phyloP scores from a whole-genome alignment of 2,113 vertebrate genomes.

The Oplegnathus fasciatus region DNA sequence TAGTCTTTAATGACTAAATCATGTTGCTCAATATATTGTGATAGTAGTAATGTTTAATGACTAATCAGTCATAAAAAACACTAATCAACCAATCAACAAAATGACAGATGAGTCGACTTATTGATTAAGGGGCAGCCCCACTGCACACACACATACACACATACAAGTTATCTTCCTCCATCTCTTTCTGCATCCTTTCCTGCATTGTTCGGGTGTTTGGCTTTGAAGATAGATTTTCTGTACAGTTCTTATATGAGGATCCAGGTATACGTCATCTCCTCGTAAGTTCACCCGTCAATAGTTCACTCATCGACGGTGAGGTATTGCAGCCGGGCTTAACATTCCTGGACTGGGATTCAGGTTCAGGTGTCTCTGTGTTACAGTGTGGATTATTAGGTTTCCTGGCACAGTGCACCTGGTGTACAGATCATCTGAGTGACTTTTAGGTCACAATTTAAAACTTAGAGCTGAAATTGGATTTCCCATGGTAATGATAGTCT shows the following conservation, averaged over 20 bases:
- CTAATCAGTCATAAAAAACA: not conserved
- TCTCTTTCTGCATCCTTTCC: not conserved
- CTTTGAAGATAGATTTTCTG: constrained; percentile 8
- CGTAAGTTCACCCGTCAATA: constrained; percentile 15
- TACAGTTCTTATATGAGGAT: not conserved
- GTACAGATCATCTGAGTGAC: not conserved
- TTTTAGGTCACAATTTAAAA: not conserved
- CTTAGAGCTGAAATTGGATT: not conserved
- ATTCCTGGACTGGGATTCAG: constrained; percentile 55
- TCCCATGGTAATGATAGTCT: not conserved
- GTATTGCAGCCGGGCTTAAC: constrained; percentile 45
- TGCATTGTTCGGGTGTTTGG: constrained; percentile 6
- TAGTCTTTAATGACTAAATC: not conserved
- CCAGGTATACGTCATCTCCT: constrained; percentile 18
- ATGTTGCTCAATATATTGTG: not conserved
- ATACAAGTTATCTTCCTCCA: not conserved
- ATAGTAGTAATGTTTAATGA: not conserved
- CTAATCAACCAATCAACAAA: not conserved
- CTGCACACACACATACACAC: not conserved
- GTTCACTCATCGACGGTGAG: constrained; percentile 39
- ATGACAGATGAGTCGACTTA: not conserved
- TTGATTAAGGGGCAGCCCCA: too few species aligned
- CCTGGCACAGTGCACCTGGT: constrained; percentile 23
- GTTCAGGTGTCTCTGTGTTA: constrained; percentile 47
- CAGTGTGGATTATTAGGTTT: constrained; percentile 9